Conservation (phyloP, 2,113 vertebrate species). For the Pteruthius melanotis region DNA sequence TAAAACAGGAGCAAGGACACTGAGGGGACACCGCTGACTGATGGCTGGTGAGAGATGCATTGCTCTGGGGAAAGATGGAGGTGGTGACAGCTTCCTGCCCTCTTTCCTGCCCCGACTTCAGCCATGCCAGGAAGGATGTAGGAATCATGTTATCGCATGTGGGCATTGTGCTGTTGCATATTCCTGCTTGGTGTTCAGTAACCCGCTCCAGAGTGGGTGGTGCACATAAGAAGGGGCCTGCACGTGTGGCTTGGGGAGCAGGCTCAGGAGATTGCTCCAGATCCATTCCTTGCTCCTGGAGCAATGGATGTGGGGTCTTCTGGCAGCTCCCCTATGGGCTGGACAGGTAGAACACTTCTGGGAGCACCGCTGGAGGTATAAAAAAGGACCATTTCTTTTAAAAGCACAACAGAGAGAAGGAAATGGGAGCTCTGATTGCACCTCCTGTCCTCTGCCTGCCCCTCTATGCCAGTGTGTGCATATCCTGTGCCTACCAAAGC, state of each 20-base stretch:
- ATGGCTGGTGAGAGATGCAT: background rate
- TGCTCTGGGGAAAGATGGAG: background rate
- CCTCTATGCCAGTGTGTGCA: background rate
- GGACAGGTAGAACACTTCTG: background rate
- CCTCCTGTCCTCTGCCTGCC: background rate
- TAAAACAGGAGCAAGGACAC: background rate
- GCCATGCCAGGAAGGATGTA: background rate
- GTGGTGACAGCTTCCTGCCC: background rate
- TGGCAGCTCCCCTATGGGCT: background rate
- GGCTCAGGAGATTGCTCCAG: background rate
- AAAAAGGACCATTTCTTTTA: background rate
- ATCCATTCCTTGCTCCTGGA: background rate
- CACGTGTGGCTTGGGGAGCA: background rate
- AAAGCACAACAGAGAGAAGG: background rate
- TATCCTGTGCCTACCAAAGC: background rate
- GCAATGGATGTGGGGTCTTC: background rate
- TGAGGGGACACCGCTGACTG: background rate
- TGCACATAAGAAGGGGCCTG: background rate
- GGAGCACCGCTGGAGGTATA: background rate
- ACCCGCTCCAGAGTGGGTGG: background rate
- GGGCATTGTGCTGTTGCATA: background rate
- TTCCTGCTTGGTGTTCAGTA: background rate
- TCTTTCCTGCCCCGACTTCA: background rate
- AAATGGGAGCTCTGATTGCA: background rate
- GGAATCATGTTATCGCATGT: rapidly evolving